These are phyloP conservation scores for Oncorhynchus masou DNA, from an alignment of 2,113 vertebrate species.

Conservation along the genomic window DNA sequence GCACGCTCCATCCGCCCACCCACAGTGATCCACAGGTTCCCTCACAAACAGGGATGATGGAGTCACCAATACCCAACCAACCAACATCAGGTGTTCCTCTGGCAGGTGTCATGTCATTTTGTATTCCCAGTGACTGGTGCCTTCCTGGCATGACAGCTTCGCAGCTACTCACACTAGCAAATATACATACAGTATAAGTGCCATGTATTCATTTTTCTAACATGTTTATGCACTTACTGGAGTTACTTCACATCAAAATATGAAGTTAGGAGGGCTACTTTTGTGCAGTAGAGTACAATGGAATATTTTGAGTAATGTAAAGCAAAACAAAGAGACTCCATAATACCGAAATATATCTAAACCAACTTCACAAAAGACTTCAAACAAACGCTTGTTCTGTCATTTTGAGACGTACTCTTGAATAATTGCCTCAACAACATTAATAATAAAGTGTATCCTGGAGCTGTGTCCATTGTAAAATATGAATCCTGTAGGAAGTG, in stretches of 20 bases:
- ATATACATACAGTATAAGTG: not conserved
- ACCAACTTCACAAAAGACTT: no score
- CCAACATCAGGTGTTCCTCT: constrained; percentile 37
- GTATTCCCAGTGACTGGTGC: not conserved
- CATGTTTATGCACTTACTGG: not conserved
- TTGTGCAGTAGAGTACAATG: not conserved
- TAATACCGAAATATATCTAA: no score
- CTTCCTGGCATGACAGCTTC: not conserved
- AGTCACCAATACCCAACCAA: constrained; percentile 28
- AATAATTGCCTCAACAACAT: not conserved
- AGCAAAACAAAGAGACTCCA: no score
- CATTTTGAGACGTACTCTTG: no score
- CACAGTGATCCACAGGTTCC: constrained; percentile 38
- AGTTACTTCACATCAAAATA: not conserved
- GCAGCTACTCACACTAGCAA: not conserved
- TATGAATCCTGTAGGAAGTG: not conserved
- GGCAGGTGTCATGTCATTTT: constrained; percentile 8
- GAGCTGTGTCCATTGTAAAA: not conserved
- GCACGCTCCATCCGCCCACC: constrained; percentile 20
- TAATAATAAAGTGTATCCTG: not conserved
- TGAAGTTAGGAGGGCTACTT: not conserved
- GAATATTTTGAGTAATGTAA: not conserved
- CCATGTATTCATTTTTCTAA: no score
- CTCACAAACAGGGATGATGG: constrained; percentile 26
- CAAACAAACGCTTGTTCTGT: no score